Evolutionary conservation across 2,888 invertebrate genomes (phyloP).

Genomic region (Thecocarcelia acutangulata): DNA sequence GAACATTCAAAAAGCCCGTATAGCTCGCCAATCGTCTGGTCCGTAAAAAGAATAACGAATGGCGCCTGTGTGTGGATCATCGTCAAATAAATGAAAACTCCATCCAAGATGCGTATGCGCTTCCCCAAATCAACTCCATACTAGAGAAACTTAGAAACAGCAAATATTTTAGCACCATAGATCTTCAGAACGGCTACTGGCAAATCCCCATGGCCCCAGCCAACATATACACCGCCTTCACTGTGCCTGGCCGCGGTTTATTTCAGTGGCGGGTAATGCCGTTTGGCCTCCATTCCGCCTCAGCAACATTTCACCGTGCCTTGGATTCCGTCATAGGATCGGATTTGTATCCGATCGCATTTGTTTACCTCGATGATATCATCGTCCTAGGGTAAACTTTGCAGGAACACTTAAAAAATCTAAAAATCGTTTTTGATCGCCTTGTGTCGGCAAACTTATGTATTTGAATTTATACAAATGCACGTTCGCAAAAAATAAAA

Average conservation of each 20-base stretch:
- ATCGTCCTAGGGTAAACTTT: conserved; percentile 26
- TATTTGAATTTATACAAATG: conserved; percentile 35
- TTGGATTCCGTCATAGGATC: conserved; percentile 42
- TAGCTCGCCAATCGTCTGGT: conserved; percentile 41
- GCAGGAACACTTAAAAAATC: conserved; percentile 28
- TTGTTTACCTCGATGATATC: conserved; percentile 46
- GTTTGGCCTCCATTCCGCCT: too few relatives aligned
- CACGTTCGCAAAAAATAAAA: conserved; percentile 35
- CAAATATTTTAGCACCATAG: too few relatives aligned
- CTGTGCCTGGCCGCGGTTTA: too few relatives aligned
- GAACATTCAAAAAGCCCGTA: conserved; percentile 43
- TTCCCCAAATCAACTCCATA: too few relatives aligned
- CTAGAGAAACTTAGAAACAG: too few relatives aligned
- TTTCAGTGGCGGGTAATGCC: too few relatives aligned
- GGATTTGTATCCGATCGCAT: conserved; percentile 36
- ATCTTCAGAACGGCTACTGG: too few relatives aligned
- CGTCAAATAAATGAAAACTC: too few relatives aligned
- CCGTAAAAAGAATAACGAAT: conserved; percentile 23
- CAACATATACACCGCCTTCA: conserved; percentile 34
- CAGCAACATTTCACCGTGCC: not conserved
- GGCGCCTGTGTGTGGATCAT: conserved; percentile 44
- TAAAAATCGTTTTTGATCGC: conserved; percentile 36
- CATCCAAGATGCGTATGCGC: too few relatives aligned
- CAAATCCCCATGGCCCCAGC: too few relatives aligned
- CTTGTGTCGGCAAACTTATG: conserved; percentile 9